Percentiles rank a stretch among this genome's conserved stretches.
Evolutionary conservation across 2,797 vertebrate species (phyloP).

Genomic region (Valencia hispanica): DNA sequence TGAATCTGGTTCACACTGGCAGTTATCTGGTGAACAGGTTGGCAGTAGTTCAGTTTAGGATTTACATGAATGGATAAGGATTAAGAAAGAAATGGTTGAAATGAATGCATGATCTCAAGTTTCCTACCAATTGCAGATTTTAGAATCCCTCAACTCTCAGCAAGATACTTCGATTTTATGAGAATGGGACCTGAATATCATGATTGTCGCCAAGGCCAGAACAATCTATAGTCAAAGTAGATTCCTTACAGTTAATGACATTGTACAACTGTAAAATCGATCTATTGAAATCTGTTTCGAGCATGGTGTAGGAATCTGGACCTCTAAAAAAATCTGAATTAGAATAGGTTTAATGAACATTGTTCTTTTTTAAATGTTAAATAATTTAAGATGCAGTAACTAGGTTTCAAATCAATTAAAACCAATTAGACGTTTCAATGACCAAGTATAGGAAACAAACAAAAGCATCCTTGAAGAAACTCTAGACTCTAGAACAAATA

Average conservation of each 20-base stretch:
- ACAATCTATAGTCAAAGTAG: slow-evolving; percentile 21
- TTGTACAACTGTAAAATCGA: not conserved
- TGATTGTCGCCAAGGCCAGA: slow-evolving; percentile 63
- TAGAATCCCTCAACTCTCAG: not conserved
- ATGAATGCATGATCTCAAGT: slow-evolving; percentile 22
- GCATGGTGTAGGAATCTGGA: slow-evolving; percentile 22
- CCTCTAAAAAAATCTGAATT: not conserved
- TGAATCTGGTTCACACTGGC: slow-evolving; percentile 59
- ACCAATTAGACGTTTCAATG: not conserved
- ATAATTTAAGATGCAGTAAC: not conserved
- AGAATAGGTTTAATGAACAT: not conserved
- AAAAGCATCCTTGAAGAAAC: not conserved
- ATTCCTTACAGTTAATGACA: slow-evolving; percentile 15
- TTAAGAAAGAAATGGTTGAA: slow-evolving; percentile 31
- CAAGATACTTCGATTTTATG: not conserved
- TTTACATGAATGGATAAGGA: slow-evolving; percentile 14
- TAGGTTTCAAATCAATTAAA: not conserved
- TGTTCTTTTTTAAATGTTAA: not conserved
- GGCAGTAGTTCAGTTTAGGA: slow-evolving; percentile 77
- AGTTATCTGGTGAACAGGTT: slow-evolving; percentile 71
- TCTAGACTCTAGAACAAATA: not conserved
- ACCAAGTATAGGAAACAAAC: not conserved
- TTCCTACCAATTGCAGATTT: slow-evolving; percentile 10
- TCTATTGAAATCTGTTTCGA: not conserved
- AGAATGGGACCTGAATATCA: slow-evolving; percentile 22